These are phyloP conservation scores for Drosophila rellima DNA, from an alignment of 2,888 invertebrate species.

Conservation along the genomic window DNA sequence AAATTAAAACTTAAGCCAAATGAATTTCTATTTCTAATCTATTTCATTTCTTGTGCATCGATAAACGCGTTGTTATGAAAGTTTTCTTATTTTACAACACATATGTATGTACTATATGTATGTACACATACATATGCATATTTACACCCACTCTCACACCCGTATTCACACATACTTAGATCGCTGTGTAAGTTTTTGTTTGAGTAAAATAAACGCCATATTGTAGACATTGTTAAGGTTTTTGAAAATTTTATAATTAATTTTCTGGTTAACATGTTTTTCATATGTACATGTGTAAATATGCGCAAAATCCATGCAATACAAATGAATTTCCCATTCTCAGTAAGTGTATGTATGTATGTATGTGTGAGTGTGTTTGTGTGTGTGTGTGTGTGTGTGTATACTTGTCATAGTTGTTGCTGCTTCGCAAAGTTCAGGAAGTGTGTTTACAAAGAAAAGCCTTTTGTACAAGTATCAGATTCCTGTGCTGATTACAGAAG, in stretches of 20 bases:
- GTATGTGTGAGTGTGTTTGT: neutral
- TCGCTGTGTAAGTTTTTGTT: conserved; percentile 68
- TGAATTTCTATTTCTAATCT: neutral
- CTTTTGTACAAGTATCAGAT: conserved; percentile 81
- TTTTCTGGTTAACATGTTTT: conserved; percentile 82
- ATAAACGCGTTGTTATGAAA: conserved; percentile 43
- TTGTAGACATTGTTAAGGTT: conserved; percentile 82
- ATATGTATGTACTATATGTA: neutral
- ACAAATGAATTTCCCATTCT: conserved; percentile 32
- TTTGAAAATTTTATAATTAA: conserved; percentile 82
- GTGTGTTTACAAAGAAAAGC: conserved; percentile 82
- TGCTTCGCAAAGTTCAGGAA: conserved; percentile 75
- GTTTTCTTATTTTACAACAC: conserved; percentile 23
- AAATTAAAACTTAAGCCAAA: too few relatives aligned
- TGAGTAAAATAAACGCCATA: conserved; percentile 81
- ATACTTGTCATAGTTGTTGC: conserved; percentile 56
- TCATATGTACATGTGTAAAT: conserved; percentile 76
- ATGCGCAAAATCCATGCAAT: conserved; percentile 74
- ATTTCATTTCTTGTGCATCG: conserved; percentile 2
- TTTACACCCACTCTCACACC: conserved; percentile 10
- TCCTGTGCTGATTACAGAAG: conserved; percentile 79
- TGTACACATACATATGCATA: neutral
- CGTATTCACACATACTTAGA: neutral
- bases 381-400: conserved; percentile 5
- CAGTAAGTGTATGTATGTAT: neutral